Base-by-base conservation (phyloP, 2,113 vertebrate genomes). In the Semnornis frantzii region DNA sequence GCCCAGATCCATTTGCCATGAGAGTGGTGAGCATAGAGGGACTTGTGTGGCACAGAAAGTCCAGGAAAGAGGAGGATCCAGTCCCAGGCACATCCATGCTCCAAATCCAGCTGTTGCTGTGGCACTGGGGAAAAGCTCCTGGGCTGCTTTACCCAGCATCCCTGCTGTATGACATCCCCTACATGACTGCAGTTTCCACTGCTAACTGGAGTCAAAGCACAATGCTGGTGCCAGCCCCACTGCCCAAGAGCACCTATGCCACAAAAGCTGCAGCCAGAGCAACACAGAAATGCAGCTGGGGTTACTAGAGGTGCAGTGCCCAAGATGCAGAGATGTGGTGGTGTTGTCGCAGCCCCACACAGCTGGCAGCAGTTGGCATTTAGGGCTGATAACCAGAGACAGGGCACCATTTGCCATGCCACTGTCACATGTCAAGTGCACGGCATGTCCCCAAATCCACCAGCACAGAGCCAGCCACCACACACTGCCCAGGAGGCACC, bases 351-450 rank as follows among this genome's bases (percentile, higher is more conserved):
- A 73, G 28, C 14, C n/a, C 24, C 33, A 34, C 6, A n/a, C 68
- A 33, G 46, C n/a, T 19, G 24, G 54, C 60, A 7, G 48, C 63
- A 13, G 60, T 10, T 4, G 78, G 19, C 31, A 42, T 6, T 17
- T 66, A 25, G 21, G 1, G 55, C 28, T 8, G 8, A 70, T 91
- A 69, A 7, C 76, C 37, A 6, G 83, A 17, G 18, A 25, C 83
- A 81, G 83, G 91, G 89, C 70, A 74, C 89, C 91, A 89, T 66
- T 87, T 95, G 89, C 78, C 24, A 55, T 15, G 30, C 65, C 60
- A 39, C 77, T 60, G 73, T 60, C 89, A 88, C 78, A 70, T 5
- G 13, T 62, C 23, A 8, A 8, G 27, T 4, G 19, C 27, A 6
- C 4, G 39, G 25, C 8, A 1, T 10, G 63, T 81, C 82, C 71